phyloP scores from a whole-genome alignment of 2,113 vertebrate species.

The Petaurus breviceps region DNA sequence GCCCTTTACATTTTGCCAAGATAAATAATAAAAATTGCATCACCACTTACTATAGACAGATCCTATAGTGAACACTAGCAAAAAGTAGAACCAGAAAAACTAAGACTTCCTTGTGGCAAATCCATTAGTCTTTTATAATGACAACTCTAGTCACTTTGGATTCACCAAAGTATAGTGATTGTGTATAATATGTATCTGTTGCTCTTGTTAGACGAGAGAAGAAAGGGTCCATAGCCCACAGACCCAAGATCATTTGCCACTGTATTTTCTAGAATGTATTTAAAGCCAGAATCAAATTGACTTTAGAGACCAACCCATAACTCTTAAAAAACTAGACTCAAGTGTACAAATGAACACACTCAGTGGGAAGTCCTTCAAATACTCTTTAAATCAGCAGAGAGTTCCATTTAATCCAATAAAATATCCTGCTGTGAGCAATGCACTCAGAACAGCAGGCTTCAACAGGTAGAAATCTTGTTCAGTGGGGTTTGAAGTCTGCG shows the following conservation, averaged over 20 bases:
- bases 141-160: background rate
- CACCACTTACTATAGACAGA: background rate
- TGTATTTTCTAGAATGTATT: background rate
- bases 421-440: background rate
- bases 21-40: background rate
- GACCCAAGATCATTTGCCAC: background rate
- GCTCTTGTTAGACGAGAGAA: background rate
- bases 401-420: background rate
- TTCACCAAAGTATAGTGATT: background rate
- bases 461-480: background rate
- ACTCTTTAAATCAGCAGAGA: background rate
- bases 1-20: background rate
- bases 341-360: background rate
- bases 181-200: background rate
- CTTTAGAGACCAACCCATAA: background rate
- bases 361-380: background rate
- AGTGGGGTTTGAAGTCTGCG: background rate
- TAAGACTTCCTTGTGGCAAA: background rate
- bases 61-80: background rate
- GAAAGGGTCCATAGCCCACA: background rate
- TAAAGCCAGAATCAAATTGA: background rate
- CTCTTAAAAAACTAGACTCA: background rate
- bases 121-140: background rate
- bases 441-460: background rate
- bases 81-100: background rate